Evolutionary conservation across 2,113 vertebrate species (phyloP), one percentile per base, ranked within the genome.

Genomic region (Pseudorhombus dupliciocellatus): DNA sequence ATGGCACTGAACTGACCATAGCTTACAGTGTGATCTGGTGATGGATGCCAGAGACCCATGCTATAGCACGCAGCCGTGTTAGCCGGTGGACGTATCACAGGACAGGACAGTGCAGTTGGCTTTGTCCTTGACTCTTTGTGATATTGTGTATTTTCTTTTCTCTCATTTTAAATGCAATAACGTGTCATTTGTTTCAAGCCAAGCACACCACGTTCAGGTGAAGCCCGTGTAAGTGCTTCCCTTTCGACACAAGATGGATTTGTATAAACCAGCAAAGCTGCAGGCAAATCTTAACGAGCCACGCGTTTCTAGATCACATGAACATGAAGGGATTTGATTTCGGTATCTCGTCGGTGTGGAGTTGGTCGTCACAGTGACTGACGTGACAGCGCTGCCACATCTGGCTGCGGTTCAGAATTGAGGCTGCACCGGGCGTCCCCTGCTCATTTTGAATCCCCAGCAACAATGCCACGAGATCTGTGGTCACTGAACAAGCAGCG

Each of bases 121-220:
- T 73, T 70, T 60, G 44, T 68, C 53, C 58, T 67, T 25, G 54
- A 48, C n/a, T 69, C 14, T n/a, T 31, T 73, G 7, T 22, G 34
- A 63, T 48, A 22, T 24, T 73, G 7, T 22, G 26, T 67, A 31
- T 16, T 61, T 46, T 44, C 26, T 25, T 66, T 59, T 72, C 54
- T 50, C 10, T 7, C 46, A 66, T 40, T 53, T 56, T 7, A 63
- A 62, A 72, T 66, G 31, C 63, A 54, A 53, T 58, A 30, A 30
- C 42, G 3, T 52, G 20, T 24, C 0, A 68, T 51, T 55, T 73
- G 7, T 30, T 26, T 54, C 7, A 0, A 70, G 46, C 1, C 51
- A 77, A 79, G 66, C 79, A 82, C 63, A 80, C 26, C 20, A 21
- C 53, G 42, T 52, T 44, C 26, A 79, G 40, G 48, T 42, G 18